Evolutionary conservation across 2,888 invertebrate genomes (phyloP), one percentile per base, ranked within the genome.

Genomic region (Drosophila subquinaria): DNA sequence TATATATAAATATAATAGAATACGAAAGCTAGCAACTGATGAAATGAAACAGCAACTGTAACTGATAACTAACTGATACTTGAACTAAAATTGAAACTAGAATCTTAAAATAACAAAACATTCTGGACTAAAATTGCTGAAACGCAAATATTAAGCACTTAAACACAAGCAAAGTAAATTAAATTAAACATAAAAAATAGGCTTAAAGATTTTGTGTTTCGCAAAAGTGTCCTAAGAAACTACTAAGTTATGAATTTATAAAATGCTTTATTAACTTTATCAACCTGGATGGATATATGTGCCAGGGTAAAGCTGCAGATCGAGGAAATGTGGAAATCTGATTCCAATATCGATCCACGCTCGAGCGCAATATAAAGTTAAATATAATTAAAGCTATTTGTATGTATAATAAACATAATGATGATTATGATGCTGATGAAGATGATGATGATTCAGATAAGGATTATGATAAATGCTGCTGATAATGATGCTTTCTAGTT

Each of bases 401-500:
- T 76, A 66, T 76, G 71, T 80, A 69, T 63, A 69, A 71, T 70
- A 53, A 53, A 36, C 27, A 38, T 33, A 48, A 64, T 47, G 40
- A 50, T 53, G 42, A 50, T 51, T 38, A 57, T 60, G 33, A 67
- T 66, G 36, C 48, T 52, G 36, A 50, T 50, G 17, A 17, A 17
- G 17, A 17, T 17, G 1, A 17, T 17, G 17, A 52, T 56, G 36
- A 68, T 55, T 62, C 66, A 59, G 53, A 53, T 64, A 63, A 27
- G 48, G 23, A 61, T 48, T 51, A 51, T 48, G 61, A 69, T 62
- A 69, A 64, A 65, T 51, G 45, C 45, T 73, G 69, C 69, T 73
- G 65, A 72, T 79, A 57, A 72, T 63, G 74, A 85, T 83, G 89
- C 89, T 85, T 89, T 87, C 81, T 85, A 85, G 89, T 89, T 85